Evolutionary conservation across 2,888 invertebrate species (phyloP).

Genomic region (Rosalia funebris): DNA sequence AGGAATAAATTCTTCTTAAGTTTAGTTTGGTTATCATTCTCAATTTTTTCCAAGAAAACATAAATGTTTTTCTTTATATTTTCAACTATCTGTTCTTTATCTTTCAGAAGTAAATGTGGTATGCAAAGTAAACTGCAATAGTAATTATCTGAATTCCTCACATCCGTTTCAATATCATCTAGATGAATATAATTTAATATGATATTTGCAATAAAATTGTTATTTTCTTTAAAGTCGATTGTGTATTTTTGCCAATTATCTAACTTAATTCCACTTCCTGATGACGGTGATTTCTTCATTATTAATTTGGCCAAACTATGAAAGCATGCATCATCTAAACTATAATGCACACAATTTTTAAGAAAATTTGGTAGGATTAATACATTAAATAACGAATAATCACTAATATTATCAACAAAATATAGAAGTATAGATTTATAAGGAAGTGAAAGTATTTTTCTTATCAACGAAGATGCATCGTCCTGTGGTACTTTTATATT

Average conservation of each 20-base stretch:
- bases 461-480: constrained; percentile 75
- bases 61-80: constrained; percentile 37
- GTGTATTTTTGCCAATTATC: constrained; percentile 75
- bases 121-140: constrained; percentile 68
- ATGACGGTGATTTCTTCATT: constrained; percentile 73
- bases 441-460: constrained; percentile 70
- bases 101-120: constrained; percentile 65
- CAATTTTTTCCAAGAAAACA: constrained; percentile 30
- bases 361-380: constrained; percentile 76
- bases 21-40: constrained; percentile 4
- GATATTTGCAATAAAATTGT: constrained; percentile 62
- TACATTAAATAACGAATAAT: constrained; percentile 77
- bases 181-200: constrained; percentile 59
- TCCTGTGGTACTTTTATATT: constrained; percentile 77
- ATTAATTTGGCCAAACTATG: constrained; percentile 74
- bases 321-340: constrained; percentile 69
- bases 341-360: constrained; percentile 67
- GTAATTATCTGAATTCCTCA: constrained; percentile 63
- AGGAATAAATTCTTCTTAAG: constrained; percentile 64
- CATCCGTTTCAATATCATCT: constrained; percentile 60
- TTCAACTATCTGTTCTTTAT: constrained; percentile 53
- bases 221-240: constrained; percentile 66
- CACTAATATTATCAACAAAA: constrained; percentile 74
- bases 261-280: constrained; percentile 70
- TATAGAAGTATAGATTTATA: constrained; percentile 70